These are phyloP conservation scores for Contarinia nasturtii DNA, from an alignment of 1,140 invertebrate genomes.

Conservation along the genomic window DNA sequence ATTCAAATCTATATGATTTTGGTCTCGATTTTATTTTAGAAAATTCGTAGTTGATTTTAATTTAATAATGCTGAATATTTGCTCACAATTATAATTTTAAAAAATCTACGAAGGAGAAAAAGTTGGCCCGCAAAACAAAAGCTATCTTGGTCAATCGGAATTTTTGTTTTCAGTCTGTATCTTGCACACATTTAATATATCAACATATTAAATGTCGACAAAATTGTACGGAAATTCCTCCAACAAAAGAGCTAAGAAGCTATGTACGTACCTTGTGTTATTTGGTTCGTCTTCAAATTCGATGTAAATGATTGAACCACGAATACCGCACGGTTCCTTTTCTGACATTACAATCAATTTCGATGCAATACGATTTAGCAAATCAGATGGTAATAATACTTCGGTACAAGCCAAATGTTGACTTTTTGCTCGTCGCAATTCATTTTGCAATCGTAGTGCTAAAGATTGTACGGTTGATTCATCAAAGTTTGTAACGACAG, in stretches of 20 bases:
- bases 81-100: too few species aligned
- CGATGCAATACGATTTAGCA: slow-evolving; percentile 49
- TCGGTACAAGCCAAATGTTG: slow-evolving; percentile 59
- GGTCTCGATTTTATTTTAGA: too few species aligned
- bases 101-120: too few species aligned
- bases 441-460: slow-evolving; percentile 48
- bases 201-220: too few species aligned
- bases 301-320: slow-evolving; percentile 55
- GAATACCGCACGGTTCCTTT: slow-evolving; percentile 64
- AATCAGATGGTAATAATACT: slow-evolving; percentile 57
- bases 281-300: slow-evolving; percentile 48
- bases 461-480: slow-evolving; percentile 28
- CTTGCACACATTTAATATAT: too few species aligned
- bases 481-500: slow-evolving; percentile 10
- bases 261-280: slow-evolving; percentile 30
- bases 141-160: too few species aligned
- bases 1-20: too few species aligned
- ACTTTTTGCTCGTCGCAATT: slow-evolving; percentile 55
- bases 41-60: too few species aligned
- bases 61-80: too few species aligned
- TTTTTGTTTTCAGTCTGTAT: too few species aligned
- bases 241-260: not conserved
- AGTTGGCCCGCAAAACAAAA: too few species aligned
- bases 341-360: slow-evolving; percentile 62
- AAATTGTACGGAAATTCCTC: too few species aligned